Base-by-base conservation (phyloP, 2,113 vertebrate species). In the Gambusia affinis region DNA sequence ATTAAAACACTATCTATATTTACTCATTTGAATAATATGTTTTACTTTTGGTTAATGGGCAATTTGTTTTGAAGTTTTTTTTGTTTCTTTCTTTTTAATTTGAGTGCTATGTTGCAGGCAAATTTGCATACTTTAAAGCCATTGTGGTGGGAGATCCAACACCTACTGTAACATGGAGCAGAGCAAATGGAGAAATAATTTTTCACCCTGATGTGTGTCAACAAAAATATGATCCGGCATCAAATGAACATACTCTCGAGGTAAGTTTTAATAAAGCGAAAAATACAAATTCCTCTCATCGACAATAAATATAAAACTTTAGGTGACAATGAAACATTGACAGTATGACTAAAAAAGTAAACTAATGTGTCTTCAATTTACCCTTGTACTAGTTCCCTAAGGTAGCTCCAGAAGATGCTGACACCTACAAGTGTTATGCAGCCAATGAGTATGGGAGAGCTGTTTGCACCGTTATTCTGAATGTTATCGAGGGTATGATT, bases 361-460 rank as follows among this genome's bases (percentile, higher is more conserved):
- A 67, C 30, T 44, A 17, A 14, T 17, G 39, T 31, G 42, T 31
- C 68, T 24, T 73, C 12, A 64, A 27, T 80, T 74, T 87, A 37
- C 17, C 12, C 71, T 76, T 87, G 76, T 57, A 75, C 67, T 78
- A 99, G 97, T 93, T 99, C 76, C 95, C 91, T n/a, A 94, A 93
- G 67, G 87, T 97, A 29, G 83, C 82, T 0, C 14, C 83, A 0
- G 89, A 92, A 8, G 95, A 98, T 89, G 93, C 94, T 0, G 97
- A 96, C 68, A 81, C 95, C 73, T 98, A 97, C 83, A 96, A 94
- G 81, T 98, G 96, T 87, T 91, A 31, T 14, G 97, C 96, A 4
- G 76, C 87, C 39, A 99, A 98, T 76, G 82, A 91, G 8, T 95
- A 95, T 0, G 97, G 97, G 70, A 95, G 95, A 81, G 97, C 97